Evolutionary conservation across 2,888 invertebrate species (phyloP).

Genomic region (Mongoloraphidia duomilia): DNA sequence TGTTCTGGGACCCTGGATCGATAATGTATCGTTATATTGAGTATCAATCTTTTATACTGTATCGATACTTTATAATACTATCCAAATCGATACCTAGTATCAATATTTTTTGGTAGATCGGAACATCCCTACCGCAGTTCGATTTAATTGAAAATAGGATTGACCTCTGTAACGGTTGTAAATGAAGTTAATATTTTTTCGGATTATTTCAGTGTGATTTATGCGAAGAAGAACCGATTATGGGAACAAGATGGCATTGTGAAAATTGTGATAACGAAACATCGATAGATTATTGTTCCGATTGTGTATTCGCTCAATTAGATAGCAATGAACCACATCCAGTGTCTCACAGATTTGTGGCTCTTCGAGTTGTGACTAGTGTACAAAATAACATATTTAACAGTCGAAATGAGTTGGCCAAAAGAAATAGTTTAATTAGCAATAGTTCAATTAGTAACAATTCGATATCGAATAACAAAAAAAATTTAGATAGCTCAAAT

Average conservation of each 20-base stretch:
- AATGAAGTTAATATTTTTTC: no score
- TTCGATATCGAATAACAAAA: not conserved
- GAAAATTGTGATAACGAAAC: constrained; percentile 37
- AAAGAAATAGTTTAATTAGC: constrained; percentile 8
- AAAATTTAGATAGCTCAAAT: no score
- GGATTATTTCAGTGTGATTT: constrained; percentile 39
- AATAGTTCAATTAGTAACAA: constrained; percentile 6
- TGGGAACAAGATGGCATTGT: constrained; percentile 57
- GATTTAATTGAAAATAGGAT: no score
- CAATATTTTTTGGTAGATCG: no score
- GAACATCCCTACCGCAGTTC: no score
- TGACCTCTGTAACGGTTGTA: no score
- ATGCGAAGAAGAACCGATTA: constrained; percentile 47
- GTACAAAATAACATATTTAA: not conserved
- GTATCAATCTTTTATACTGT: no score
- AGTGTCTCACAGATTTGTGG: constrained; percentile 29
- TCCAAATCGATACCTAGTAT: no score
- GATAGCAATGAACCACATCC: constrained; percentile 31
- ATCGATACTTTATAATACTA: not conserved
- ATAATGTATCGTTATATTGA: no score
- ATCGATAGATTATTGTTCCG: constrained; percentile 47
- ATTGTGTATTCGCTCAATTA: constrained; percentile 44
- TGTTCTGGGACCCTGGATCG: no score
- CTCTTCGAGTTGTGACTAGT: constrained; percentile 19
- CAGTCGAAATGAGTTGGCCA: not conserved